Evolutionary conservation across 2,797 vertebrate species (phyloP).

Genomic region (Ptychadena robeensis): DNA sequence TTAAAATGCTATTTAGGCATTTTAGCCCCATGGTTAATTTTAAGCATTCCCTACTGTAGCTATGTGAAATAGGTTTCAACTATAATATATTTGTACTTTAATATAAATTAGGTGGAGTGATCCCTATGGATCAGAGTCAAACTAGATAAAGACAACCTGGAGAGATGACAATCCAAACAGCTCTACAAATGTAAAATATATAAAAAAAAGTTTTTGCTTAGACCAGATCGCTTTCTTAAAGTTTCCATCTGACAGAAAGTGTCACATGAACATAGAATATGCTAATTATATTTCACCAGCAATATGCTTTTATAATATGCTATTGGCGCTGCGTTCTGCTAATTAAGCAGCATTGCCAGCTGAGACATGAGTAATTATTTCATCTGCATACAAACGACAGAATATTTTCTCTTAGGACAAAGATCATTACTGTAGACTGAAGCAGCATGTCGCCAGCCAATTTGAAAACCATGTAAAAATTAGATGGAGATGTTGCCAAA

Average conservation of each 20-base stretch:
- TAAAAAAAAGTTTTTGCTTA: neutral
- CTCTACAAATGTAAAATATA: neutral
- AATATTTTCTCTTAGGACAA: constrained; percentile 49
- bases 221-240: neutral
- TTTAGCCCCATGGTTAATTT: too few relatives aligned
- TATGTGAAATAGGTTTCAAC: too few relatives aligned
- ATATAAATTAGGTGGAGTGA: too few relatives aligned
- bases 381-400: constrained; percentile 56
- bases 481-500: constrained; percentile 39
- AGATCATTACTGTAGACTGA: constrained; percentile 55
- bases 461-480: constrained; percentile 38
- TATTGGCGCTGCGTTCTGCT: constrained; percentile 10
- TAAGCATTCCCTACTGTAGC: too few relatives aligned
- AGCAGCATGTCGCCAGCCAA: constrained; percentile 34
- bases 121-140: too few relatives aligned
- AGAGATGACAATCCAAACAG: neutral
- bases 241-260: neutral
- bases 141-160: too few relatives aligned
- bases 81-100: too few relatives aligned
- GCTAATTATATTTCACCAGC: constrained; percentile 6
- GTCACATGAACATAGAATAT: neutral
- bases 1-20: too few relatives aligned
- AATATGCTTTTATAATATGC: constrained; percentile 46
- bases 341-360: constrained; percentile 39
- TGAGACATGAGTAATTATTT: constrained; percentile 53